Base-by-base conservation (phyloP, 2,888 invertebrate genomes). In the Archaeoteleia sp. region DNA sequence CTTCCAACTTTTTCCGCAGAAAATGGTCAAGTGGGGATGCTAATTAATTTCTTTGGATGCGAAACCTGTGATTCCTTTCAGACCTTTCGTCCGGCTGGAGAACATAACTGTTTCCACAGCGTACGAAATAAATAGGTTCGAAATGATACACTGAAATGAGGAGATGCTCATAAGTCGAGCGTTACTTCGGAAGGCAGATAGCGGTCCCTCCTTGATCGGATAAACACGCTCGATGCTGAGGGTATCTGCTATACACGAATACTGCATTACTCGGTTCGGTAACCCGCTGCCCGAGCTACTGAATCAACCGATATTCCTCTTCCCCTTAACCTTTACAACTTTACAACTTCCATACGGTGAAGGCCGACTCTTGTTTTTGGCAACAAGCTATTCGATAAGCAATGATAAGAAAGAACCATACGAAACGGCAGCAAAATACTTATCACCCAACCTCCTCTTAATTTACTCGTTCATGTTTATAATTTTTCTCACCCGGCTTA, bases 221-320 rank as follows among this genome's bases (percentile, higher is more conserved):
- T 61, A 67, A 65, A 63, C 73, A 71, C 67, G 68, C 69, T 53
- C 63, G 55, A 70, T 48, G 61, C 57, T 39, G 54, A 32, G 57
- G 58, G 62, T 61, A 68, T 57, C 60, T 60, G 51, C 61, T 30
- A 71, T 78, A 79, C 79, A 79, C 72, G 79, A 73, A 78, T 79
- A 76, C 79, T 78, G 78, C 79, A 79, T 79, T 79, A 79, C 77
- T 76, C 76, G 75, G 69, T 73, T 72, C 74, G 72, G 75, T 74
- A 74, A 74, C 67, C 74, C 68, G 48, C 66, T 48, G 75, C 71
- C 70, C 67, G 72, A 75, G 78, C 79, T 78, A 78, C 79, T 78
- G 79, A 79, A 79, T 79, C 79, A 77, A 73, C 73, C 74, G 77
- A 78, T 78, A 77, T 68, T 51, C 70, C 60, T 40, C 15, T 55